A percentile compares a stretch with the other conserved stretches of the same genome.
Evolutionary conservation across 1,140 invertebrate species (phyloP).

Genomic region (Drosophila erecta): DNA sequence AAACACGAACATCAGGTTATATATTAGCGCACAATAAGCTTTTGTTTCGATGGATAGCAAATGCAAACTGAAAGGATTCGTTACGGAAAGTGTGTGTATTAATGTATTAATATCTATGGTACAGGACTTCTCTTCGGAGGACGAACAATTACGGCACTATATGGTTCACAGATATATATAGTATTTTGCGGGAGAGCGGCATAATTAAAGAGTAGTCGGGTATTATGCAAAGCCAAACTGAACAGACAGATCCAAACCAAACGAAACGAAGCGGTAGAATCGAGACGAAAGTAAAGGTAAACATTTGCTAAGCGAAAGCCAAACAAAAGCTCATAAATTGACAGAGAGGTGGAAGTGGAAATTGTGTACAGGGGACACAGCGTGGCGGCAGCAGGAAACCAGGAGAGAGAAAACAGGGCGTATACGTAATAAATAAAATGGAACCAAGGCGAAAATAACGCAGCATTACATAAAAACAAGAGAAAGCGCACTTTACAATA

Average conservation of each 20-base stretch:
- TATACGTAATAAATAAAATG: constrained; percentile 60
- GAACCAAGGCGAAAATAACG: constrained; percentile 36
- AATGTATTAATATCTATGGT: constrained; percentile 26
- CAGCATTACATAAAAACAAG: constrained; percentile 34
- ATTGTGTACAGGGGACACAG: constrained; percentile 63
- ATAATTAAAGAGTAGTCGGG: constrained; percentile 59
- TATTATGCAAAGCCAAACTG: constrained; percentile 58
- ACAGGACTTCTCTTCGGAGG: constrained; percentile 39
- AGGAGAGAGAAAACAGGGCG: constrained; percentile 64
- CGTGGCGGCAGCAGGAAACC: constrained; percentile 13
- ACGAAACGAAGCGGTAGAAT: constrained; percentile 35
- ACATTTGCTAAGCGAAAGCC: constrained; percentile 80
- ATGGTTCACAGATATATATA: constrained; percentile 37
- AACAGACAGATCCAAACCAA: constrained; percentile 32
- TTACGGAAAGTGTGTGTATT: constrained; percentile 22
- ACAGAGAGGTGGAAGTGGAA: constrained; percentile 54
- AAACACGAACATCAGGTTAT: constrained; percentile 18
- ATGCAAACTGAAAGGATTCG: constrained; percentile 11
- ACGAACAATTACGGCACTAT: constrained; percentile 54
- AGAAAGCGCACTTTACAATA: constrained; percentile 75
- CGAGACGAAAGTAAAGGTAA: constrained; percentile 59
- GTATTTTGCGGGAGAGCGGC: constrained; percentile 9
- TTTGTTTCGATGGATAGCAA: constrained; percentile 38
- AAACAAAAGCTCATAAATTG: constrained; percentile 82
- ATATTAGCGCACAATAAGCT: constrained; percentile 45